Percentiles rank a stretch among this genome's conserved stretches.
Evolutionary conservation across 1,140 invertebrate genomes (phyloP).

Genomic region (Myzus persicae): DNA sequence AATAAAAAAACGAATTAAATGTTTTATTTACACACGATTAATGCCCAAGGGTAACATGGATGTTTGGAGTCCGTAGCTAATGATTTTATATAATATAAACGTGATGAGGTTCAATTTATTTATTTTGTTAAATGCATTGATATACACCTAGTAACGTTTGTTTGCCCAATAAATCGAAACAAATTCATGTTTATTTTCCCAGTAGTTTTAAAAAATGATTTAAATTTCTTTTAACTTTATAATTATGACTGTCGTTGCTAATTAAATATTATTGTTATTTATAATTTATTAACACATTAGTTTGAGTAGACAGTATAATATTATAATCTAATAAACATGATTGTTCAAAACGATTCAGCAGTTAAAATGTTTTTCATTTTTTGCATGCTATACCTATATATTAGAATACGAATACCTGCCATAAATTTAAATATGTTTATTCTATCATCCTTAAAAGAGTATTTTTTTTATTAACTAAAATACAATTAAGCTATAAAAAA

Average conservation of each 20-base stretch:
- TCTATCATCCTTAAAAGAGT: neutral
- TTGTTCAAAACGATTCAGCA: too few relatives aligned
- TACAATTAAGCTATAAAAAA: neutral
- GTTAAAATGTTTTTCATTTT: too few relatives aligned
- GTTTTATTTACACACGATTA: neutral
- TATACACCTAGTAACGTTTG: neutral
- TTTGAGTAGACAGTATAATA: too few relatives aligned
- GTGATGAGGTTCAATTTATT: too few relatives aligned
- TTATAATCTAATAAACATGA: too few relatives aligned
- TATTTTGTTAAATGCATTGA: too few relatives aligned
- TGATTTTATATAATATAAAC: too few relatives aligned
- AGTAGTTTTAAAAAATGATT: neutral
- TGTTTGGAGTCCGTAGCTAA: too few relatives aligned
- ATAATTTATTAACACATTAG: too few relatives aligned
- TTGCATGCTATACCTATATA: neutral
- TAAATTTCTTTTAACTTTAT: neutral
- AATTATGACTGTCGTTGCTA: neutral
- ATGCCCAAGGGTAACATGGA: neutral
- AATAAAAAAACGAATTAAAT: neutral
- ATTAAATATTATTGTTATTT: neutral
- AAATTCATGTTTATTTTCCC: neutral
- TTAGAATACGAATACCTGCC: neutral
- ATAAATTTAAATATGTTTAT: too few relatives aligned
- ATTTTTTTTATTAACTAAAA: neutral
- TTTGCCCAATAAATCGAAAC: neutral